These are phyloP conservation scores for Rhinolophus sinicus DNA, from an alignment of 2,113 vertebrate species.

Conservation along the genomic window DNA sequence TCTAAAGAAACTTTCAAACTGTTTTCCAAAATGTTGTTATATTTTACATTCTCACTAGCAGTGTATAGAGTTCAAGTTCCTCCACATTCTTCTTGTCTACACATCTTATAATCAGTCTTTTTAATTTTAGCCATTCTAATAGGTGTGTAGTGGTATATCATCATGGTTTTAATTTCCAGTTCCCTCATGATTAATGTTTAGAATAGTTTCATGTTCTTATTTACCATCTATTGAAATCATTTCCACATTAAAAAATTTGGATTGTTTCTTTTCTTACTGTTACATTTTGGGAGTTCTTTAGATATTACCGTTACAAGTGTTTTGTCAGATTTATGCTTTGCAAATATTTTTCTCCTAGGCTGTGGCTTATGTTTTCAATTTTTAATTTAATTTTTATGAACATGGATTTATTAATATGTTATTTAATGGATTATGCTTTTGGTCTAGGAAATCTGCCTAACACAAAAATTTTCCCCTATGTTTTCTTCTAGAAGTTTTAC, in stretches of 20 bases:
- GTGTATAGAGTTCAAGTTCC: background rate
- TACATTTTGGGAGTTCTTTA: background rate
- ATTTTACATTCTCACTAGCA: background rate
- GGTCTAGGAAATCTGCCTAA: too few relatives aligned
- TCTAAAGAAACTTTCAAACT: background rate
- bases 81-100: background rate
- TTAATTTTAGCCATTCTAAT: background rate
- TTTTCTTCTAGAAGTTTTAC: too few relatives aligned
- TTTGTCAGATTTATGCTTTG: background rate
- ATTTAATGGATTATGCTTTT: background rate
- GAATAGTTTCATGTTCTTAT: background rate
- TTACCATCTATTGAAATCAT: background rate
- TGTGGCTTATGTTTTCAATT: background rate
- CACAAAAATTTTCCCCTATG: too few relatives aligned
- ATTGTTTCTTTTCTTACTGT: background rate
- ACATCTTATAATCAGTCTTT: background rate
- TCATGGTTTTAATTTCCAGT: background rate
- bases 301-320: background rate
- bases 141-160: background rate
- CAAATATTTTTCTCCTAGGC: background rate
- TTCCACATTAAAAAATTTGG: background rate
- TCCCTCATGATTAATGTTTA: background rate
- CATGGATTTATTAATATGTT: background rate
- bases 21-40: background rate
- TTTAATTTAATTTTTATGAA: background rate